A percentile compares a stretch with the other conserved stretches of the same genome.
phyloP scores from a whole-genome alignment of 2,888 invertebrate species.

The Megaustenia siamemsis region DNA sequence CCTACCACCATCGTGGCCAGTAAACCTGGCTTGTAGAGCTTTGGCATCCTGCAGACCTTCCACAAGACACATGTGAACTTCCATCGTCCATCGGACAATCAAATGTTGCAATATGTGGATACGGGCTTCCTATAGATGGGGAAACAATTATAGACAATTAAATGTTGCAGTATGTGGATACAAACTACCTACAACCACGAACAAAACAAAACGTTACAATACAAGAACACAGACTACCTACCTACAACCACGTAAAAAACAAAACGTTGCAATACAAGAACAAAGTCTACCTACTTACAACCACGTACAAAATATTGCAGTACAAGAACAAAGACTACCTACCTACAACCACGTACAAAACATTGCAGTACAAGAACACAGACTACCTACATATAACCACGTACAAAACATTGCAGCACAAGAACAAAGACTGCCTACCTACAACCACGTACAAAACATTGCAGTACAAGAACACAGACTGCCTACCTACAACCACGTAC shows the following conservation, averaged over 20 bases:
- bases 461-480: too few relatives aligned
- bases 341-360: neutral
- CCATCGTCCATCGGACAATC: constrained; percentile 71
- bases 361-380: too few relatives aligned
- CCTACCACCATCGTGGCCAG: constrained; percentile 54
- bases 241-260: neutral
- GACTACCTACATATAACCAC: too few relatives aligned
- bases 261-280: neutral
- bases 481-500: neutral
- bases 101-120: constrained; percentile 69
- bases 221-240: neutral
- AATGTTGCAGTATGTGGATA: too few relatives aligned
- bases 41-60: constrained; percentile 69
- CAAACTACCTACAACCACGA: neutral
- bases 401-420: too few relatives aligned
- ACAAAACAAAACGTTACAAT: neutral
- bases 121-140: constrained; percentile 63
- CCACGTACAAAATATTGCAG: neutral
- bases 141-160: neutral
- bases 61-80: constrained; percentile 75
- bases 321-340: too few relatives aligned
- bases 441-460: neutral
- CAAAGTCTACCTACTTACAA: neutral
- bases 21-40: constrained; percentile 59
- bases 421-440: neutral